Evolutionary conservation across 35 echinoderm and acorn worm genomes (phyloP), one percentile per base, ranked within the genome.

Genomic region (Lytechinus variegatus): DNA sequence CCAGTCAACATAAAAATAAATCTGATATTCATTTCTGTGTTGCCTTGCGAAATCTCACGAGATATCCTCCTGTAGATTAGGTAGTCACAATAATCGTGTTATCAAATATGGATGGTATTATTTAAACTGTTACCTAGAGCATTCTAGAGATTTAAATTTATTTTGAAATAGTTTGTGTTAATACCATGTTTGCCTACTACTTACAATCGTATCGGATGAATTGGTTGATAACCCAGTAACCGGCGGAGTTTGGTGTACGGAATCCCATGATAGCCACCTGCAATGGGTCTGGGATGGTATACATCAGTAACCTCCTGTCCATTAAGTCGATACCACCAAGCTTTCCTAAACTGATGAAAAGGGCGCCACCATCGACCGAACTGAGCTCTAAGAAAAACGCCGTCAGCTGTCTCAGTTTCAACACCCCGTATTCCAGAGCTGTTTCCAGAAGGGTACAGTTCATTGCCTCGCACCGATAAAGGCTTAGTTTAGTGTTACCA

Each of bases 361-460:
- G 88, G 5, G 29, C 88, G 16, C 88, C 27, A 3, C 16, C 52
- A 14, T 13, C 27, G 52, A 11, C 24, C 29, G 52, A 14, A 54
- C 88, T 90, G 11, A 90, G 29, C 16, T 90, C 88, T 21, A 90
- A 54, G 88, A 90, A 90, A 54, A 90, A 90, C 10, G 28, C 9
- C 52, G 88, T 90, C 8, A 16, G 29, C 16, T 52, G 9, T 54
- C 8, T 90, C 27, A 54, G 88, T 10, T 52, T 54, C 88, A 90
- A 54, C 29, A 90, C 29, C 9, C 88, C 27, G 27, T 28, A 52
- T 52, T 44, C 88, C 88, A 52, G 11, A 12, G 29, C 52, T 54
- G 52, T 54, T 90, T 90, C 88, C 4, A 90, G 52, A 44, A 90
- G 88, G 9, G 88, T 90, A 21, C 88, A 90, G 88, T 90, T 90